These are phyloP conservation scores for Oreochromis tanganicae DNA, from an alignment of 2,113 vertebrate genomes.

Conservation along the genomic window DNA sequence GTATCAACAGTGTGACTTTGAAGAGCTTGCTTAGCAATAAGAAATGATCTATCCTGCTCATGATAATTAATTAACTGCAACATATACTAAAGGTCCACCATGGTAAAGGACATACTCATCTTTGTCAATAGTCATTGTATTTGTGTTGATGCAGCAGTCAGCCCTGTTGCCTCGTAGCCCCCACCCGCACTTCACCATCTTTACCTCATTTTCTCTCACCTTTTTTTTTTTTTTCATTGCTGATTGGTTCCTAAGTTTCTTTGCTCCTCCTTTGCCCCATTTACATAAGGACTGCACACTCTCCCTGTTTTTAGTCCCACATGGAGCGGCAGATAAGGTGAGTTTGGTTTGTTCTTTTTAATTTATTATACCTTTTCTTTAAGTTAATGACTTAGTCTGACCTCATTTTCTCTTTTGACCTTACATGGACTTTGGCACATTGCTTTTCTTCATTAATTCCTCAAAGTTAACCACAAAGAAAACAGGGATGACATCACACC, in stretches of 20 bases:
- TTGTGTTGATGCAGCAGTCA: background rate
- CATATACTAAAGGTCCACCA: background rate
- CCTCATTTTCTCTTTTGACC: background rate
- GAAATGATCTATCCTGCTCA: background rate
- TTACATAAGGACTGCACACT: background rate
- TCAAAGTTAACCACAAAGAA: rapidly evolving
- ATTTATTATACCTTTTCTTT: background rate
- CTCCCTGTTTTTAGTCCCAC: background rate
- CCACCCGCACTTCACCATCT: background rate
- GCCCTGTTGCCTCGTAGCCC: background rate
- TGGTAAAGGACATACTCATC: background rate
- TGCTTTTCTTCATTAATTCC: background rate
- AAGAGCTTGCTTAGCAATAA: background rate
- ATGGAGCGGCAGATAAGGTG: background rate
- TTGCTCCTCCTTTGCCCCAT: rapidly evolving
- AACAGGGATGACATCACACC: background rate
- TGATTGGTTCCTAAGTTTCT: background rate
- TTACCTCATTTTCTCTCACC: background rate
- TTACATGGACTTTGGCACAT: background rate
- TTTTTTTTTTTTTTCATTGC: background rate
- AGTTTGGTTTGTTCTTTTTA: background rate
- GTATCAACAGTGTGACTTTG: background rate
- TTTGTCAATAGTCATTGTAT: background rate
- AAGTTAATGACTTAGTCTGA: background rate
- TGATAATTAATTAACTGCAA: background rate